Base-by-base conservation (phyloP, 2,888 invertebrate species). In the Volucella inflata region DNA sequence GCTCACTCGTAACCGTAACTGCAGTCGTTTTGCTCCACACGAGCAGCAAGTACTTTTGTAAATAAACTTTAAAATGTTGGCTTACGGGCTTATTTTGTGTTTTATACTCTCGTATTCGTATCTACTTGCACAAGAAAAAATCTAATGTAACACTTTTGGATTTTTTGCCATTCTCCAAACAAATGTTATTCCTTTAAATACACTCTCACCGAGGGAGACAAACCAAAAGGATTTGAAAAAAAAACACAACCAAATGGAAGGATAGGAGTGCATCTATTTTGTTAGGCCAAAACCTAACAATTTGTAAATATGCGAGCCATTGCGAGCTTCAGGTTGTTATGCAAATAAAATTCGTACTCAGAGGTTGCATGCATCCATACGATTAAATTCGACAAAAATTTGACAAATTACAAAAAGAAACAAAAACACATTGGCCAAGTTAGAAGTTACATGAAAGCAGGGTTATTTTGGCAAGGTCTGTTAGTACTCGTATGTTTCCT, bases 41-140 rank as follows among this genome's bases (percentile, higher is more conserved):
- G 77, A 76, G 55, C 72, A 74, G 71, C 81, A 81, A 76, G 55
- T 77, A 77, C 81, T 81, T 81, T 85, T 57, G 77, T 77, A 81
- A 85, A 80, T 85, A 81, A 51, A 74, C 81, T 80, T 81, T 81
- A 72, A 79, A 85, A 85, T 77, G 85, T 75, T 85, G 62, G 81
- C 81, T 81, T 80, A 75, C 71, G 70, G 76, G 75, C 72, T 85
- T 85, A 75, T 67, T 76, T 81, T 76, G 38, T 62, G 60, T 85
- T 81, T 81, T 72, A 77, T 72, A 64, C 77, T 72, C 71, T 57
- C 64, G 64, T 30, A 30, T 6, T 30, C 6, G 30, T 30, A 30
- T 30, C 30, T 30, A 30, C 30, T 30, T 1, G 30, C 6, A 30
- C 6, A 30, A 6, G 30, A 30, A 30, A 30, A 30, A 30, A 30